These are phyloP conservation scores for Pseudonaja textilis DNA, from an alignment of 2,113 vertebrate species.

Conservation along the genomic window DNA sequence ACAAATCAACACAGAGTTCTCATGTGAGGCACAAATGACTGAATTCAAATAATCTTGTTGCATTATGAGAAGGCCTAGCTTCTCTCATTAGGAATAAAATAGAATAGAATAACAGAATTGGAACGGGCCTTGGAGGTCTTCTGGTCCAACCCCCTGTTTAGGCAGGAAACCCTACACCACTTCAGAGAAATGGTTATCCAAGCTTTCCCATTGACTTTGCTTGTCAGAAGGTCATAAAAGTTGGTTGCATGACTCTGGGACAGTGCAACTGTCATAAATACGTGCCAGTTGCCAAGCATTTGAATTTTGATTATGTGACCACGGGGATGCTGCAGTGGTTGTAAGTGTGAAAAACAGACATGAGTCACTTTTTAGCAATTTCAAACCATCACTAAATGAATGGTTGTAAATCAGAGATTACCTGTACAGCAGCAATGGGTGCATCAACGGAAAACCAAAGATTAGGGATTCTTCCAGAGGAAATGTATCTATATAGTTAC, in stretches of 20 bases:
- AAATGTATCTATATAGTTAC: background rate
- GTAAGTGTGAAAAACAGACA: background rate
- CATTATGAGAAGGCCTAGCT: background rate
- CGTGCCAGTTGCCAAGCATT: background rate
- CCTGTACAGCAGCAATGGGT: background rate
- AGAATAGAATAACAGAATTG: too few species aligned
- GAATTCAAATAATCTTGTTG: background rate
- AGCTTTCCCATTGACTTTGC: background rate
- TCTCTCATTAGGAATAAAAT: too few species aligned
- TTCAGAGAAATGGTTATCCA: background rate
- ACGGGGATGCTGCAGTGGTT: background rate
- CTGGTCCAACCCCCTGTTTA: too few species aligned
- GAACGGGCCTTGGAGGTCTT: too few species aligned
- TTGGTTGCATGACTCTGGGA: background rate
- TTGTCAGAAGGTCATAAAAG: background rate
- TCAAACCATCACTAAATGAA: background rate
- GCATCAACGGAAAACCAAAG: background rate
- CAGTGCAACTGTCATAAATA: background rate
- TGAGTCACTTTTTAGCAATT: background rate
- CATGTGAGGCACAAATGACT: background rate
- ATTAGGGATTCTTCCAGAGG: background rate
- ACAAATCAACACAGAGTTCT: background rate
- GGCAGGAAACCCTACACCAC: too few species aligned
- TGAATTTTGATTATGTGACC: background rate
- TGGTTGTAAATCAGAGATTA: background rate